These are phyloP conservation scores for Phoebastria nigripes DNA, from an alignment of 2,797 vertebrate genomes.

Conservation along the genomic window DNA sequence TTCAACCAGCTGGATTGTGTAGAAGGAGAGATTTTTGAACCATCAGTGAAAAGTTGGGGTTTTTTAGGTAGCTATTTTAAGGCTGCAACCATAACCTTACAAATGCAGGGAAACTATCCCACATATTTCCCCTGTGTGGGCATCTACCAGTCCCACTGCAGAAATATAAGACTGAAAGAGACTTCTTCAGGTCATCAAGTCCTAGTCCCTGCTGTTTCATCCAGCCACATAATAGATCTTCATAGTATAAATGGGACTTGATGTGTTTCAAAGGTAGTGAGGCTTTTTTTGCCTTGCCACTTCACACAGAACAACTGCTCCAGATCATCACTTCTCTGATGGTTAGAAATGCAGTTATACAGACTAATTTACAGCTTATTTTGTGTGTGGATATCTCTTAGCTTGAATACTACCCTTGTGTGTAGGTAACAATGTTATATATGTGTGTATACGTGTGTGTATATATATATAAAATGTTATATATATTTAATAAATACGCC, in stretches of 20 bases:
- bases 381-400: not conserved
- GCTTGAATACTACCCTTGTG: not conserved
- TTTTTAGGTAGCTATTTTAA: not conserved
- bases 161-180: not conserved
- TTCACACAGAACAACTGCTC: not conserved
- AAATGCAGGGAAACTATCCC: not conserved
- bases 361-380: not conserved
- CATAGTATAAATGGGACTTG: not conserved
- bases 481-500: not conserved
- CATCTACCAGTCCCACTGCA: not conserved
- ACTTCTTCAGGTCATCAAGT: not conserved
- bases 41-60: not conserved
- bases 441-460: not conserved
- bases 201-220: not conserved
- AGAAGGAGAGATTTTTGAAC: not conserved
- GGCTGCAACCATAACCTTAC: not conserved
- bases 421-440: not conserved
- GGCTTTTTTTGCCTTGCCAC: not conserved
- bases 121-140: not conserved
- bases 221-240: not conserved
- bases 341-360: not conserved
- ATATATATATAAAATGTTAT: not conserved
- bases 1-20: not conserved
- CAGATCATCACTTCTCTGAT: not conserved
- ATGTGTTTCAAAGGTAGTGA: not conserved